Evolutionary conservation across 2,888 invertebrate genomes (phyloP), one percentile per base, ranked within the genome.

Genomic region (Mamestra brassicae): DNA sequence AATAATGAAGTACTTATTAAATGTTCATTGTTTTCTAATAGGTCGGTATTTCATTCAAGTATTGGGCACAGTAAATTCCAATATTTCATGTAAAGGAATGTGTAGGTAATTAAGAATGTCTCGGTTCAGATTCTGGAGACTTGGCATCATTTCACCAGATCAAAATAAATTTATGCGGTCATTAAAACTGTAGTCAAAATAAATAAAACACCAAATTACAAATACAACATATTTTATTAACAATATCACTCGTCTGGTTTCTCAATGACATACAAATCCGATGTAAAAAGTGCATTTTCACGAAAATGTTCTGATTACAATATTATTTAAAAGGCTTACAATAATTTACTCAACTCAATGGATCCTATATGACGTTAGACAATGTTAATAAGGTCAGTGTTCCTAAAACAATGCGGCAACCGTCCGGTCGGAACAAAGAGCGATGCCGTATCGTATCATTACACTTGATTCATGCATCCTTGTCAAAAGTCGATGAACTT

Each of bases 401-500:
- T 84, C 54, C 60, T 85, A 67, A 76, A 90, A 90, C 89, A 85
- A 87, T 85, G 80, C 80, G 81, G 77, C 82, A 85, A 85, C 83
- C 87, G 81, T 87, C 85, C 80, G 76, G 77, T 74, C 83, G 78
- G 85, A 90, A 90, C 89, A 88, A 89, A 90, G 85, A 77, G 55
- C 74, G 75, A 87, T 92, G 89, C 93, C 95, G 90, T 90, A 92
- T 95, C 94, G 85, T 88, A 88, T 89, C 85, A 90, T 88, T 87
- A 88, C 85, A 85, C 85, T 88, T 87, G 89, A 90, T 93, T 94
- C 91, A 87, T 88, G 85, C 90, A 92, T 94, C 93, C 91, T 90
- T 90, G 93, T 85, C 76, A 84, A 81, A 89, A 92, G 96, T 96
- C 96, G 93, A 93, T 96, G 96, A 96, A 95, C 96, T 95, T 95